Base-by-base conservation (phyloP, 2,888 invertebrate genomes). In the Archips xylosteana region DNA sequence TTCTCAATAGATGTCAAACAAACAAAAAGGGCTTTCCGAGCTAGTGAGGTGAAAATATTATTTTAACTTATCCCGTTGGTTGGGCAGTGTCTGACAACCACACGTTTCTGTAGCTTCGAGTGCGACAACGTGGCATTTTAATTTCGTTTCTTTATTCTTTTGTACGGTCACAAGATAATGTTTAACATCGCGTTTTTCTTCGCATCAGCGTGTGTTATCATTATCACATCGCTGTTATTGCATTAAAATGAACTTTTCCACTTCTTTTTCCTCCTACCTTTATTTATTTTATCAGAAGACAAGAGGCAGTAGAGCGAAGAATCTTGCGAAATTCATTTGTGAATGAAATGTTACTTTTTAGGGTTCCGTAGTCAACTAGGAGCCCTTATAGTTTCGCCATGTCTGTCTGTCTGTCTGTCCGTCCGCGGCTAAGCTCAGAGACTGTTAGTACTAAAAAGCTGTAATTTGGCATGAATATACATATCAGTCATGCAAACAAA, bases 111-210 rank as follows among this genome's bases (percentile, higher is more conserved):
- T 47, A 63, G 47, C 69, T 73, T 42, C 57, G 59, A 68, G 63
- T 69, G 49, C 73, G 51, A 64, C 73, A 64, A 60, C 63, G 45
- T 67, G 59, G 62, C 62, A 57, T 69, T 73, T 69, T 69, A 69
- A 69, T 73, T 69, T 64, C 39, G 51, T 23, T 62, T 63, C 68
- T 23, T 63, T 47, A 59, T 68, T 73, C 57, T 73, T 72, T 57
- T 63, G 68, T 60, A 42, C 47, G 12, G 57, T 47, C 45, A 45
- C 64, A 32, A 49, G 68, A 63, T 59, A 63, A 59, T 68, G 54
- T 60, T 66, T 66, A 59, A 49, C 47, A 65, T 5, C 36, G 60
- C 42, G 64, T 59, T 59, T 61, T 51, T 63, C 62, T 65, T 32
- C 15, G 10, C 59, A n/a, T 65, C 13, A 36, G n/a, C 59, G 36